phyloP scores from a whole-genome alignment of 2,888 invertebrate species.

The Drosophila flavopinicola region DNA sequence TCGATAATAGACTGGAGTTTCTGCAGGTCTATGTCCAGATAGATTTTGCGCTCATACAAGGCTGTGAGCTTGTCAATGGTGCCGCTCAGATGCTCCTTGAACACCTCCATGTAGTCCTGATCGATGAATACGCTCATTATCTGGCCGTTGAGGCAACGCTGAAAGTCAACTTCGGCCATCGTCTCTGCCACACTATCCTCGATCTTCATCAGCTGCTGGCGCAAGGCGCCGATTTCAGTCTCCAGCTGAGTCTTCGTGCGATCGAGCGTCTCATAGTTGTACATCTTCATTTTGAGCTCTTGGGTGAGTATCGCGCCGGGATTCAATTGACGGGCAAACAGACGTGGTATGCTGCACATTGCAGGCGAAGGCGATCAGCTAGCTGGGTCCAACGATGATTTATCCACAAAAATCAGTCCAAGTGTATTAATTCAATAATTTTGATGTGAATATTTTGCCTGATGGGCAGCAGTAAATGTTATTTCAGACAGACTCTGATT shows the following conservation, averaged over 20 bases:
- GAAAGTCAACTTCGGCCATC: conserved; percentile 61
- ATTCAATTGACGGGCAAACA: conserved; percentile 52
- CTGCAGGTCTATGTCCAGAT: conserved; percentile 52
- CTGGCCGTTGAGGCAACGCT: conserved; percentile 40
- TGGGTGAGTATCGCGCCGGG: conserved; percentile 56
- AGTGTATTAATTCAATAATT: conserved; percentile 18
- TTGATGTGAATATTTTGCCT: conserved; percentile 23
- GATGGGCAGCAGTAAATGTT: conserved; percentile 18
- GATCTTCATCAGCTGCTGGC: conserved; percentile 48
- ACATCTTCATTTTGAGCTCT: conserved; percentile 53
- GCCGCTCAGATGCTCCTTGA: conserved; percentile 33
- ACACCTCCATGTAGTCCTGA: conserved; percentile 37
- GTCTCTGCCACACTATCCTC: conserved; percentile 60
- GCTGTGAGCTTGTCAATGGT: conserved; percentile 46
- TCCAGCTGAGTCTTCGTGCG: conserved; percentile 45
- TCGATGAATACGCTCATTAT: conserved; percentile 14
- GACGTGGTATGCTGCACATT: conserved; percentile 33
- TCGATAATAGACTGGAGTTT: conserved; percentile 56
- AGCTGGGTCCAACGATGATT: background rate
- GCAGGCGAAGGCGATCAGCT: background rate
- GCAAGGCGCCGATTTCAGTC: conserved; percentile 35
- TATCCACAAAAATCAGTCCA: background rate
- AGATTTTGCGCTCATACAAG: conserved; percentile 45
- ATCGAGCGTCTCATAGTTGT: conserved; percentile 35
- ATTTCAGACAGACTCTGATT: conserved; percentile 17